Conservation (phyloP, 2,888 invertebrate genomes). For the Trachelus stipa region DNA sequence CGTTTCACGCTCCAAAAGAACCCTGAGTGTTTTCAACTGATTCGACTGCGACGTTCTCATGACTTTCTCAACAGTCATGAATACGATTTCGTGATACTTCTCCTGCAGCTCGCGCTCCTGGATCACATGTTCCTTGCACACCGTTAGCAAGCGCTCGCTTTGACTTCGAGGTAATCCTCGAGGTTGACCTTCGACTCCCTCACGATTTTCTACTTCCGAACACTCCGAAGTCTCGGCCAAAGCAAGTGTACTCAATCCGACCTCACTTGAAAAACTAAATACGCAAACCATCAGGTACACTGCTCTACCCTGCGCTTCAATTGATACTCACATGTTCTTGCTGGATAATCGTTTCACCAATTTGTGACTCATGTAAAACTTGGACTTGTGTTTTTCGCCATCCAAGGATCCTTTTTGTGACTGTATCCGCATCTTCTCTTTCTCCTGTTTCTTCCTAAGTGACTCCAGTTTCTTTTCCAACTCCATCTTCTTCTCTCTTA, state of each 20-base stretch:
- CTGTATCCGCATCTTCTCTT: constrained; percentile 75
- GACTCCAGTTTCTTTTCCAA: constrained; percentile 89
- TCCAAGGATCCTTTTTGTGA: constrained; percentile 73
- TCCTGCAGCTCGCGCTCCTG: constrained; percentile 83
- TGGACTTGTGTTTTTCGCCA: constrained; percentile 75
- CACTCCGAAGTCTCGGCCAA: constrained; percentile 67
- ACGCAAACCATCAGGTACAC: not conserved
- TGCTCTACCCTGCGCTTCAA: not conserved
- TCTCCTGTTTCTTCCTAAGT: constrained; percentile 84
- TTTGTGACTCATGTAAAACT: constrained; percentile 80
- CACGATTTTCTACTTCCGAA: constrained; percentile 63
- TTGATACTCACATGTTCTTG: constrained; percentile 79
- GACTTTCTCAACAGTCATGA: constrained; percentile 82
- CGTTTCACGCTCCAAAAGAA: constrained; percentile 77
- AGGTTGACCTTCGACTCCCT: constrained; percentile 68
- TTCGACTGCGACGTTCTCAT: constrained; percentile 82
- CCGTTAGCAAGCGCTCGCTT: constrained; percentile 74
- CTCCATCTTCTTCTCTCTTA: constrained; percentile 85
- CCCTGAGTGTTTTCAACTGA: constrained; percentile 83
- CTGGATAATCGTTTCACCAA: constrained; percentile 82
- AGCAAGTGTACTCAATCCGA: constrained; percentile 48
- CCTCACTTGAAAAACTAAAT: constrained; percentile 55
- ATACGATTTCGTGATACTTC: constrained; percentile 86
- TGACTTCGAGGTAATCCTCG: constrained; percentile 72
- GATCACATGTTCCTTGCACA: constrained; percentile 76